Conservation (phyloP, 2,113 vertebrate species). For the Cervus canadensis region DNA sequence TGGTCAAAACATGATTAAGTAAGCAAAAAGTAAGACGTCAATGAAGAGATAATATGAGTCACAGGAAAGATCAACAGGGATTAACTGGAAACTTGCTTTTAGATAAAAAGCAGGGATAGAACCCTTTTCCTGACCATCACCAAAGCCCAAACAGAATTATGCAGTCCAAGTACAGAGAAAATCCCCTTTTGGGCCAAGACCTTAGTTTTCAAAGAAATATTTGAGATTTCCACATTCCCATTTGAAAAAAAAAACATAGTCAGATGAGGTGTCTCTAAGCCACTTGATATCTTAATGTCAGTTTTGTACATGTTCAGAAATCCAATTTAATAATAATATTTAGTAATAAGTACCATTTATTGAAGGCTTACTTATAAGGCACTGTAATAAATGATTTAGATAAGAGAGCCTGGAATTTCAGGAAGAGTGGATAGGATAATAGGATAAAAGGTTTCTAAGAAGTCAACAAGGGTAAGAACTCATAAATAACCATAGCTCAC, state of each 20-base stretch:
- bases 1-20: neutral
- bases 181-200: neutral
- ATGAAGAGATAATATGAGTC: neutral
- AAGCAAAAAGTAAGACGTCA: neutral
- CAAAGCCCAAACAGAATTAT: neutral
- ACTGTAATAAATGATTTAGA: neutral
- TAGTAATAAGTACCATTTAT: neutral
- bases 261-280: neutral
- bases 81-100: slow-evolving; percentile 5
- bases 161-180: neutral
- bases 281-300: slow-evolving; percentile 2
- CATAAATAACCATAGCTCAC: neutral
- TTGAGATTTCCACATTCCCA: neutral
- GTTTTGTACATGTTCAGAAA: slow-evolving; percentile 30
- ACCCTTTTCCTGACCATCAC: neutral
- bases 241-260: neutral
- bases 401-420: neutral
- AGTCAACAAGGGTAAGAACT: neutral
- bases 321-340: neutral
- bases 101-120: neutral
- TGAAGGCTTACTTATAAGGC: neutral
- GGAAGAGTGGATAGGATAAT: neutral
- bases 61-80: slow-evolving; percentile 13
- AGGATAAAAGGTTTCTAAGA: neutral
- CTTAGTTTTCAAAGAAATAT: neutral